Evolutionary conservation across 1,140 invertebrate species (phyloP).

Genomic region (Drosophila ohnishii): DNA sequence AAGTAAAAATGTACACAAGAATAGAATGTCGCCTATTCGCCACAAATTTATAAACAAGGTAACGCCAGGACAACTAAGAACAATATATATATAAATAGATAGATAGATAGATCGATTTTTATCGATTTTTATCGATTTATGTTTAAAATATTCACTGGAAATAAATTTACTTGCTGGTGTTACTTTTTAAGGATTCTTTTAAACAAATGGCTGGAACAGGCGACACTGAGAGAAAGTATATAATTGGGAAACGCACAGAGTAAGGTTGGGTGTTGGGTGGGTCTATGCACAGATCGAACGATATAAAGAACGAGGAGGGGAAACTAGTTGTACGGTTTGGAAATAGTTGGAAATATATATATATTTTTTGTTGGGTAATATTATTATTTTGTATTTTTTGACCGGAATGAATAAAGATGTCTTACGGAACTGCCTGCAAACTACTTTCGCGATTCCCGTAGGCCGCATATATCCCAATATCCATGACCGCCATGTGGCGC

Average conservation of each 20-base stretch:
- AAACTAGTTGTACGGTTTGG: constrained; percentile 30
- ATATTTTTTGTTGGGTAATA: constrained; percentile 7
- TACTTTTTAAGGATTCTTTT: too few species aligned
- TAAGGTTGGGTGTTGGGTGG: constrained; percentile 2
- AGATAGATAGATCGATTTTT: too few species aligned
- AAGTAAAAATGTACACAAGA: constrained; percentile 14
- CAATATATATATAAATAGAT: too few species aligned
- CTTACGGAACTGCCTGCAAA: constrained; percentile 69
- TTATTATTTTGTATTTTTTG: neutral
- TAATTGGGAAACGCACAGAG: neutral
- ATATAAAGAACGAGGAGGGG: constrained; percentile 1
- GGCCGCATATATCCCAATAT: constrained; percentile 60
- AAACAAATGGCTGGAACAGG: constrained; percentile 3
- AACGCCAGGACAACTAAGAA: neutral
- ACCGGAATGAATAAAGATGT: constrained; percentile 37
- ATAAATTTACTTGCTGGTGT: neutral
- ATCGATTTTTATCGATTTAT: too few species aligned
- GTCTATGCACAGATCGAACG: constrained; percentile 27
- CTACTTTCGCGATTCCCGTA: constrained; percentile 65
- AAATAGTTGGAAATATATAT: constrained; percentile 21
- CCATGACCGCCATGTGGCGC: constrained; percentile 64
- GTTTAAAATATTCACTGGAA: too few species aligned
- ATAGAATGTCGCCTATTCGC: constrained; percentile 2
- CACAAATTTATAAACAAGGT: neutral
- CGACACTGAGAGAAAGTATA: constrained; percentile 3